Evolutionary conservation across 2,113 vertebrate genomes (phyloP), one percentile per base, ranked within the genome.

Genomic region (Dissostichus mawsoni): DNA sequence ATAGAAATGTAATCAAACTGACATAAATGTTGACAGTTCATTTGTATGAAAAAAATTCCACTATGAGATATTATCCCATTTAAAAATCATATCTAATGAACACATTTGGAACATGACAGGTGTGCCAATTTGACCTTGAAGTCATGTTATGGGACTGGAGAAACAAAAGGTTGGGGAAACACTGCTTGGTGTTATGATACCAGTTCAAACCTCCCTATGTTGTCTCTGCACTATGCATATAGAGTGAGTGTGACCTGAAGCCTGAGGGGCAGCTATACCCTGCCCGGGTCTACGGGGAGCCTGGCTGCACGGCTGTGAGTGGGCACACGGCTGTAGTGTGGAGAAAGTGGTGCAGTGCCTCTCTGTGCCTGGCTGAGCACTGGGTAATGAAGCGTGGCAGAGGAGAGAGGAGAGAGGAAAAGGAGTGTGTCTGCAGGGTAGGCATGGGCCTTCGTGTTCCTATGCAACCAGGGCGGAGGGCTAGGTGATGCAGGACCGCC

Each of bases 371-470:
- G 91, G 90, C 82, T 95, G 93, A 92, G 85, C 92, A 90, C 85
- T 82, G 92, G 78, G 87, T 94, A 95, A 94, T 94, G 94, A 94
- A 95, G 94, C 92, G 69, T 93, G 92, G 87, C 89, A 85, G 87
- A 92, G 82, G 84, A 93, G 85, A 85, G 87, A 92, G 82, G 84
- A 93, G 85, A 90, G 92, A 91, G 91, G 88, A 92, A 84, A 29
- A 90, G 90, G 85, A 93, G 91, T 84, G 89, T 92, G 94, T 93
- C 93, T 91, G 91, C 84, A 87, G 93, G 92, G 92, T 92, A 92
- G 88, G 86, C 91, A 87, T 90, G 87, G 36, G 91, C 91, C 90
- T 89, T 86, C 88, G 88, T 94, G 94, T 92, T 90, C 87, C 90
- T 91, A 92, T 92, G 92, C 89, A 92, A 93, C 92, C 89, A 83